phyloP scores from a whole-genome alignment of 2,797 vertebrate genomes.

The Girardinus metallicus region DNA sequence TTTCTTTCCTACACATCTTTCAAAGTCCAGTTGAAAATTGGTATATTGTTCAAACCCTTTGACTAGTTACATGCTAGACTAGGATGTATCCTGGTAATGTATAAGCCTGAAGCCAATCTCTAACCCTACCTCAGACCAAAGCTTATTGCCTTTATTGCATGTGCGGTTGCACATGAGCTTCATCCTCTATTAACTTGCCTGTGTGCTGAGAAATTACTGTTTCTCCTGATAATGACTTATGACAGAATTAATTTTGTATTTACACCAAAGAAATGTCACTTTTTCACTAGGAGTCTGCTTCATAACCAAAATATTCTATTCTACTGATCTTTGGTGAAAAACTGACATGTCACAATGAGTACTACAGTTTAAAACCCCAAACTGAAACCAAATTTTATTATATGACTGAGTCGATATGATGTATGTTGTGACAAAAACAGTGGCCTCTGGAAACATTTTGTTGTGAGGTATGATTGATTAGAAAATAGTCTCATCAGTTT shows the following conservation, averaged over 20 bases:
- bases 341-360: conserved; percentile 35
- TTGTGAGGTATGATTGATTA: conserved; percentile 31
- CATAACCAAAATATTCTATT: conserved; percentile 76
- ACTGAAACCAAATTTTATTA: conserved; percentile 56
- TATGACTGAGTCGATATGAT: conserved; percentile 10
- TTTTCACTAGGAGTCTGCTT: conserved; percentile 58
- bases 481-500: conserved; percentile 63
- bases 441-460: conserved; percentile 69
- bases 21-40: background rate
- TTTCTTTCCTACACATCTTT: background rate
- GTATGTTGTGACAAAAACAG: conserved; percentile 54
- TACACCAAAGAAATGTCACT: conserved; percentile 35
- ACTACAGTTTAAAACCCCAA: conserved; percentile 13
- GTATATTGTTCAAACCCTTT: conserved; percentile 18
- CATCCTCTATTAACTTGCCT: background rate
- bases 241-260: conserved; percentile 10
- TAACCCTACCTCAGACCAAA: conserved; percentile 68
- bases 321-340: conserved; percentile 49
- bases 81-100: background rate
- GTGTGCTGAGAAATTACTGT: conserved; percentile 50
- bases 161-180: conserved; percentile 37
- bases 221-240: conserved; percentile 26
- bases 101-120: background rate
- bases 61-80: conserved; percentile 36
- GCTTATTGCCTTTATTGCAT: conserved; percentile 66